Base-by-base conservation (phyloP, 2,888 invertebrate species). In the Apamea sordens region DNA sequence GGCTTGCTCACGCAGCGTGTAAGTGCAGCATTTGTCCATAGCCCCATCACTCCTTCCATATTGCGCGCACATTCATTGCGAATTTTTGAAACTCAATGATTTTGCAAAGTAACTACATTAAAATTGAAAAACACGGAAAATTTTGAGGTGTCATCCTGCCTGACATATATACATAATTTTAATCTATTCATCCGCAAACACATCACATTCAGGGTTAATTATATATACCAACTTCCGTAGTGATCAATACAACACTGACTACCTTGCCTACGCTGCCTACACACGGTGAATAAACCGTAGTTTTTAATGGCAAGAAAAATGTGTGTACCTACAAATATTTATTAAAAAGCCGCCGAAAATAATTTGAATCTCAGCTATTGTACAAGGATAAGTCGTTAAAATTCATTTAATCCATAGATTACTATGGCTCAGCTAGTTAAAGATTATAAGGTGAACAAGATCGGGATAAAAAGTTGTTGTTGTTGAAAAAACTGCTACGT, bases 381-480 rank as follows among this genome's bases (percentile, higher is more conserved):
- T 15, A 1, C 8, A 32, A 13, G 7, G 0, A 1, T 3, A 8
- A 50, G 5, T 41, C 21, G 32, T 7, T 0, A 59, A 71, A 81
- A 41, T 15, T 41, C 0, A 5, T 63, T 50, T 32, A 5, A 76
- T n/a, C 44, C 10, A 44, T 32, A 24, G 7, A 32, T 76, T 74
- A 50, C 11, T 21, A 1, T 36, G 8, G 36, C 50, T 47, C 7
- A 68, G 10, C 59, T 44, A 41, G 11, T 50, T 32, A 44, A 68
- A 77, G 10, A 77, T 36, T 53, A 76, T 28, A 84, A 80, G 15
- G 28, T 68, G 78, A 80, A 77, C 79, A 41, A 41, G 13, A 56
- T 13, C 15, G 1, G n/a, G 21, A 84, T 50, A 56, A 77, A 67
- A 69, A 69, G 18, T 84, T 41, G 78, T 32, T 64, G 10, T 69